Percentiles rank a stretch among this genome's conserved stretches.
These are phyloP conservation scores for Ophioninae sp. DNA, from an alignment of 2,888 invertebrate species.

Conservation along the genomic window DNA sequence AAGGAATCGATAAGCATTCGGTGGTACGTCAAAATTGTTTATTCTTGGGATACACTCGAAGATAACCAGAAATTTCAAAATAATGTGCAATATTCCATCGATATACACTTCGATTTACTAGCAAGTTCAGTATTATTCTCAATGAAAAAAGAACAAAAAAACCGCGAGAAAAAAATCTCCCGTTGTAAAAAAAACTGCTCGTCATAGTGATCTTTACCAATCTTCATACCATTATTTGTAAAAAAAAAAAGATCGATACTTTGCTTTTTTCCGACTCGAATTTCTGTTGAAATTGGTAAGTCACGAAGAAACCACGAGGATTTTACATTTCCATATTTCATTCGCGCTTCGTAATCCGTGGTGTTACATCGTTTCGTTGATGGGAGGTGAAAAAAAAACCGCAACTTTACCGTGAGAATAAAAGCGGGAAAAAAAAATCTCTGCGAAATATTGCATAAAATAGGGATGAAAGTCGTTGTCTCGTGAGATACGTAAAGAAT, in stretches of 20 bases:
- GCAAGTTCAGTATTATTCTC: too few relatives aligned
- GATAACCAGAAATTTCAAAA: too few relatives aligned
- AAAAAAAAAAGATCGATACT: too few relatives aligned
- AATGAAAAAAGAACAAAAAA: too few relatives aligned
- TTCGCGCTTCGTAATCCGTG: not conserved
- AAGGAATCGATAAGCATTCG: slow-evolving; percentile 25
- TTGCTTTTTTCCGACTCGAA: not conserved
- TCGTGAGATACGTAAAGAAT: slow-evolving; percentile 71
- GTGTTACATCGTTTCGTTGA: not conserved
- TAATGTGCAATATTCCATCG: too few relatives aligned
- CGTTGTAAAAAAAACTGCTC: too few relatives aligned
- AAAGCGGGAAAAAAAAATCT: slow-evolving; percentile 33
- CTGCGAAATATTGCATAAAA: slow-evolving; percentile 48
- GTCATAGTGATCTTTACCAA: too few relatives aligned
- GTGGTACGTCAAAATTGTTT: not conserved
- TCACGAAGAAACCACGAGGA: not conserved
- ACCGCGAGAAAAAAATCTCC: too few relatives aligned
- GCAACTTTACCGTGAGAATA: not conserved
- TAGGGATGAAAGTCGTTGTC: slow-evolving; percentile 53
- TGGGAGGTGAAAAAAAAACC: not conserved
- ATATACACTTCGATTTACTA: too few relatives aligned
- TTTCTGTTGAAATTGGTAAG: not conserved
- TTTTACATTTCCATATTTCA: not conserved
- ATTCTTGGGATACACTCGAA: too few relatives aligned
- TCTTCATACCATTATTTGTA: too few relatives aligned